These are phyloP conservation scores for Clostera curtula DNA, from an alignment of 2,888 invertebrate genomes.

Conservation along the genomic window DNA sequence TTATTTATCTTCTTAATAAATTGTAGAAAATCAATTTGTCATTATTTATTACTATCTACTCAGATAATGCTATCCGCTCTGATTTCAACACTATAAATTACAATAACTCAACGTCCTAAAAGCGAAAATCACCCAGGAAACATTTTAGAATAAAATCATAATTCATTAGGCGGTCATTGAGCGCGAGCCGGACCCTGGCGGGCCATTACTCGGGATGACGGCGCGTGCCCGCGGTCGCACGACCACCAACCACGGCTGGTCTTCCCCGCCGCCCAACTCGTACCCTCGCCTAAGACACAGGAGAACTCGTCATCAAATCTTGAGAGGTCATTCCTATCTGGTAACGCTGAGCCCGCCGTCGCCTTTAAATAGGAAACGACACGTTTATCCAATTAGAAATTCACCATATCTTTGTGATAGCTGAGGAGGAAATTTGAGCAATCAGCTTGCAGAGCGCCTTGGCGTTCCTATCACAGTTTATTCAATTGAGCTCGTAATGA, in stretches of 20 bases:
- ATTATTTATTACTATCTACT: constrained; percentile 24
- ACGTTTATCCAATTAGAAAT: constrained; percentile 76
- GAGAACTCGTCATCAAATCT: constrained; percentile 30
- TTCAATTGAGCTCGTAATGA: constrained; percentile 74
- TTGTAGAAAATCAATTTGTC: constrained; percentile 25
- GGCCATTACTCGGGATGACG: constrained; percentile 69
- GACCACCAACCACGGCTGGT: constrained; percentile 24
- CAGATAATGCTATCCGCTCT: constrained; percentile 22
- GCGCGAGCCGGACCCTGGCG: constrained; percentile 43
- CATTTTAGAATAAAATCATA: constrained; percentile 50
- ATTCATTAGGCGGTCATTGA: constrained; percentile 67
- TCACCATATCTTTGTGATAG: constrained; percentile 76
- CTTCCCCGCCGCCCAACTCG: constrained; percentile 27
- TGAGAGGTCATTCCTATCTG: constrained; percentile 48
- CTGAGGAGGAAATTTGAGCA: constrained; percentile 75
- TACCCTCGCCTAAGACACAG: constrained; percentile 14
- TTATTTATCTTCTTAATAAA: constrained; percentile 12
- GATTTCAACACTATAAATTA: constrained; percentile 25
- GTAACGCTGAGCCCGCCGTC: constrained; percentile 60
- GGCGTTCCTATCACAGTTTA: constrained; percentile 72
- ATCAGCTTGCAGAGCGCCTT: constrained; percentile 72
- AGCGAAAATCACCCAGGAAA: constrained; percentile 55
- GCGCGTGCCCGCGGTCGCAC: constrained; percentile 55
- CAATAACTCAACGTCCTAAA: constrained; percentile 39
- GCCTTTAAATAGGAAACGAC: constrained; percentile 75